Percentiles rank a stretch among this genome's conserved stretches.
phyloP scores from a whole-genome alignment of 2,888 invertebrate genomes.

The Lepetodrilus schrolli region DNA sequence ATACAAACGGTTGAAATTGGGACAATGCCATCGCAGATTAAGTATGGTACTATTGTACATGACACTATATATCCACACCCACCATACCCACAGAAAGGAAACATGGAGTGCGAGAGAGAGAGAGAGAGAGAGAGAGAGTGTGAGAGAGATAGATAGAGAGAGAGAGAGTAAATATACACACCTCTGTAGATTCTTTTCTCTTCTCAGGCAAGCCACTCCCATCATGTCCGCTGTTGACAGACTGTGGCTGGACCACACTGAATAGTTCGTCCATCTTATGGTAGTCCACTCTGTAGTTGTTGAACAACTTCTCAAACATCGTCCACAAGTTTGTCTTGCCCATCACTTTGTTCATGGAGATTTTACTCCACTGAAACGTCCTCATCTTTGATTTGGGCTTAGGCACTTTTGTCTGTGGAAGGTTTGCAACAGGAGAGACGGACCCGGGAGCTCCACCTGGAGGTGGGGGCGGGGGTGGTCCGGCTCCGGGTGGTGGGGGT shows the following conservation, averaged over 20 bases:
- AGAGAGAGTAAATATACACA: too few relatives aligned
- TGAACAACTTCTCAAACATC: slow-evolving; percentile 75
- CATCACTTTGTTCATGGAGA: slow-evolving; percentile 85
- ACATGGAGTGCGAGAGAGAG: too few relatives aligned
- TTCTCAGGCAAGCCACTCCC: slow-evolving; percentile 53
- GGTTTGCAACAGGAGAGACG: slow-evolving; percentile 52
- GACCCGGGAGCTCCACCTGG: slow-evolving; percentile 42
- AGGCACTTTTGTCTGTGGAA: slow-evolving; percentile 83
- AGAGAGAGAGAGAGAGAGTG: too few relatives aligned
- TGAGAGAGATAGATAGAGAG: too few relatives aligned
- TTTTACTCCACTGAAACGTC: slow-evolving; percentile 98
- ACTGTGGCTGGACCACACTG: slow-evolving; percentile 45
- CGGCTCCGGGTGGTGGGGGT: slow-evolving; percentile 36
- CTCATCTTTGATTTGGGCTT: slow-evolving; percentile 96
- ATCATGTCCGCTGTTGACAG: slow-evolving; percentile 31
- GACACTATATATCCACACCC: too few relatives aligned
- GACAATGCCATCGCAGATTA: too few relatives aligned
- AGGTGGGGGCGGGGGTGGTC: slow-evolving; percentile 55
- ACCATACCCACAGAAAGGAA: too few relatives aligned
- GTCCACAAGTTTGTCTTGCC: slow-evolving; percentile 96
- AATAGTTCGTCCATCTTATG: slow-evolving; percentile 73
- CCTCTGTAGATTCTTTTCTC: slow-evolving; percentile 69
- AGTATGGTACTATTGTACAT: too few relatives aligned
- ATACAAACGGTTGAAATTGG: too few relatives aligned
- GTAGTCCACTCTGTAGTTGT: slow-evolving; percentile 70